Base-by-base conservation (phyloP, 2,888 invertebrate genomes). In the Lepidocyrtinus sp. region DNA sequence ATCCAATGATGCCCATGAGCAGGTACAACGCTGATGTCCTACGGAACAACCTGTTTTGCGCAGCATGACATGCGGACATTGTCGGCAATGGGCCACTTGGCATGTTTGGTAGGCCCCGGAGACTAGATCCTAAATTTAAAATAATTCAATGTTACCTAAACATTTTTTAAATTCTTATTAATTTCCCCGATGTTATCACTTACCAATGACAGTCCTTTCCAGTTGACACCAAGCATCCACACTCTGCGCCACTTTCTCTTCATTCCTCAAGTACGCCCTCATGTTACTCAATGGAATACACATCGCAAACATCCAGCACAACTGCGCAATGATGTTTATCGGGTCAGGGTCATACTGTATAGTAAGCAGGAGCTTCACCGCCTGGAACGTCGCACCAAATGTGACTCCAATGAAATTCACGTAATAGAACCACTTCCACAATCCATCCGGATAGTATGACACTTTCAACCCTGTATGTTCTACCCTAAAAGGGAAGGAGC, bases 261-360 rank as follows among this genome's bases (percentile, higher is more conserved):
- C 86, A 3, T 81, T 84, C n/a, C 82, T 46, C 25, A 86, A 76
- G 69, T 83, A 86, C 15, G 83, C 75, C 36, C 70, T 46, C 78
- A 83, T 78, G 71, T 84, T 86, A n/a, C 83, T 71, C 7, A 85
- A 25, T 15, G 86, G 86, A 65, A 85, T 83, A 26, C 82, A 75
- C 82, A 86, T 85, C 59, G 85, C 83, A 67, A 86, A 86, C 84
- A 85, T 84, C 86, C 86, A 86, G 69, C 84, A 85, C 3, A 86
- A 72, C 64, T 86, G 86, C 9, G 83, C 82, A 36, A 86, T 84
- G 70, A 86, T 83, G 72, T 85, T 83, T 70, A 85, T 79, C 1
- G 86, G 85, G 45, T 83, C 80, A 17, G 84, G 84, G 55, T 83
- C 85, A 69, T 84, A 86, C 21, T 85, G 81, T 70, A 86, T 84